Evolutionary conservation across 2,797 vertebrate species (phyloP).

Genomic region (Argya squamiceps): DNA sequence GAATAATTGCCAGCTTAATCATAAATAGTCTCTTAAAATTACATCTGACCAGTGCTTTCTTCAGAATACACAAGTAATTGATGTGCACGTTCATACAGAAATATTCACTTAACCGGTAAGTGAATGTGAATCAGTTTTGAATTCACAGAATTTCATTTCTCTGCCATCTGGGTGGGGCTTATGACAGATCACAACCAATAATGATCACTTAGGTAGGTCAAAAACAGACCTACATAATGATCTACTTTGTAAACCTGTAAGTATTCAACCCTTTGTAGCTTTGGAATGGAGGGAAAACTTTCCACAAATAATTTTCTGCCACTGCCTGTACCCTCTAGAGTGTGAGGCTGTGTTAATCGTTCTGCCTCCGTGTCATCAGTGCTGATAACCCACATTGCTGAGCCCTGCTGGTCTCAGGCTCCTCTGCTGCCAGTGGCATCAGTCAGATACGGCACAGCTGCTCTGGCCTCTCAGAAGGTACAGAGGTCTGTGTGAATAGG

Average conservation of each 20-base stretch:
- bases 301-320: neutral
- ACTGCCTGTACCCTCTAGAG: neutral
- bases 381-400: neutral
- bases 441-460: neutral
- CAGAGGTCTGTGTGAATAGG: neutral
- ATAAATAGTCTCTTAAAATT: neutral
- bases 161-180: neutral
- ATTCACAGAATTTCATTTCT: neutral
- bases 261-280: neutral
- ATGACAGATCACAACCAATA: neutral
- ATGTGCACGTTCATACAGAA: neutral
- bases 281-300: neutral
- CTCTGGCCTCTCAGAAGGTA: neutral
- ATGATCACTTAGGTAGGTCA: neutral
- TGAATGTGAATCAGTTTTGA: neutral
- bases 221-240: neutral
- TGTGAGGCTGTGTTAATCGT: neutral
- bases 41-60: neutral
- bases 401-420: neutral
- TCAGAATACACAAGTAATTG: neutral
- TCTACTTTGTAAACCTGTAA: neutral
- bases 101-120: neutral
- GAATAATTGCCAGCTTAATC: neutral
- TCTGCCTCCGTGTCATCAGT: accelerated
- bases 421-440: neutral